Evolutionary conservation across 2,797 vertebrate genomes (phyloP).

Genomic region (Eulemur coronatus): DNA sequence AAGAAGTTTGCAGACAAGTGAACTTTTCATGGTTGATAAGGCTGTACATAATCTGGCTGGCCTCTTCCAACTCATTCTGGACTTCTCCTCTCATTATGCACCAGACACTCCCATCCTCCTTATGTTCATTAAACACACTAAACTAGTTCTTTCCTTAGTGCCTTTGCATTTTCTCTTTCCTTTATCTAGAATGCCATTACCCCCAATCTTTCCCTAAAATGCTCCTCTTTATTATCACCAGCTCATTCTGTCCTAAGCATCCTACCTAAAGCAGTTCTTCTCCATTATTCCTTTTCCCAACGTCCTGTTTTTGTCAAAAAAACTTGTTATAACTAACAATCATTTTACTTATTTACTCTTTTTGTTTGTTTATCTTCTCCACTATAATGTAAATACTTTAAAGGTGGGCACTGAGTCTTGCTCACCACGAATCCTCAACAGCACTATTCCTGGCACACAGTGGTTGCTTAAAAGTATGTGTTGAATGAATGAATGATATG

Average conservation of each 20-base stretch:
- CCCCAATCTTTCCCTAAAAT: background rate
- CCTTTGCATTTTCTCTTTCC: background rate
- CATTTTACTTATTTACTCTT: background rate
- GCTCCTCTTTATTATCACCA: background rate
- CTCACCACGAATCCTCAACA: background rate
- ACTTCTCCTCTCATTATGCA: background rate
- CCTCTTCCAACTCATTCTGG: background rate
- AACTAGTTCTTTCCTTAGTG: background rate
- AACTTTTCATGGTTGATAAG: background rate
- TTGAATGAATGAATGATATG: background rate
- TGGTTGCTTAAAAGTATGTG: background rate
- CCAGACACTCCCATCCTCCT: background rate
- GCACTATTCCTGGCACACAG: background rate
- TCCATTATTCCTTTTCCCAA: background rate
- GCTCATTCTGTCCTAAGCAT: background rate
- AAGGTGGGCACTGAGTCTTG: background rate
- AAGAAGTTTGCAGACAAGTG: constrained; percentile 23
- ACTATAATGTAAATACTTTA: background rate
- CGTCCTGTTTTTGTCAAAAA: background rate
- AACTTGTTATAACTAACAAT: background rate
- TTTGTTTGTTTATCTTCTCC: background rate
- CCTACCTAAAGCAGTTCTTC: background rate
- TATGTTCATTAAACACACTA: background rate
- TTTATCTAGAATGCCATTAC: background rate
- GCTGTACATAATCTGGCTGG: background rate